phyloP scores from a whole-genome alignment of 2,113 vertebrate species.

The human (Homo sapiens) region GRCh38 chrX:30996501-30997000 shows the following conservation, averaged over 20 bases:
- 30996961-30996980: background rate
- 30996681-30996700: background rate
- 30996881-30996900: constrained; percentile 22
- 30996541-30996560: background rate
- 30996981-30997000: background rate
- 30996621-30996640: background rate
- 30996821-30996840: background rate
- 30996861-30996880: constrained; percentile 11
- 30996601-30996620: background rate
- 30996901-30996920: background rate
- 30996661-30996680: constrained; percentile 13
- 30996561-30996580: constrained; percentile 25
- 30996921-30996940: background rate
- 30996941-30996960: background rate
- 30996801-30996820: background rate
- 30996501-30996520: background rate
- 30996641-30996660: background rate
- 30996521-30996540: background rate
- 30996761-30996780: background rate
- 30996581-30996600: constrained; percentile 2
- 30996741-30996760: background rate
- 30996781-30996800: constrained; percentile 9
- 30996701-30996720: background rate
- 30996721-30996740: background rate
- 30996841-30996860: constrained; percentile 1